Base-by-base conservation (phyloP, 2,797 vertebrate genomes). In the Crypturellus tataupa region DNA sequence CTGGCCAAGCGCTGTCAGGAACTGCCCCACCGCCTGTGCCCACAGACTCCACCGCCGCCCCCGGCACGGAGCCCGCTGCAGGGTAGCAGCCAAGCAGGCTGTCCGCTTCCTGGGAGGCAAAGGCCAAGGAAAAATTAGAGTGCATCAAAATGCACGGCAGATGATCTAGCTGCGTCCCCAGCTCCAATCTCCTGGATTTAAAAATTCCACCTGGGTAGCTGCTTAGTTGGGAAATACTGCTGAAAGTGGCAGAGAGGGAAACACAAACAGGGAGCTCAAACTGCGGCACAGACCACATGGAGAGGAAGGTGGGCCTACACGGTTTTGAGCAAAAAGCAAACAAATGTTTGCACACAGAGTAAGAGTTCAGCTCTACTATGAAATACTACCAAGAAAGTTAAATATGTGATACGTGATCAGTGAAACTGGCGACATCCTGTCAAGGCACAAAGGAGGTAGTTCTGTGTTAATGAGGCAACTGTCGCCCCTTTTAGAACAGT, bases 1-100 rank as follows among this genome's bases (percentile, higher is more conserved):
- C 15, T 1, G 1, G 95, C 97, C 97, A 97, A 94, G 72, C 25
- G 0, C 83, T 97, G 94, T 95, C 97, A 96, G 97, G 97, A 98
- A 98, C 72, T 70, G 62, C 78, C 77, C 35, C 25, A 2, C 79
- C 53, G 19, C 80, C 93, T 70, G 3, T 35, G 31, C 40, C 93
- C 86, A 89, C 85, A 70, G 15, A 62, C 39, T 5, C 23, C 73
- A 49, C 35, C 24, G 11, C 80, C 24, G 51, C 55, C 65, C 86
- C 81, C 49, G 39, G 85, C 46, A 69, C 58, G 62, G 67, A 20
- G 49, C 51, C 53, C 44, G 20, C 27, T 46, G 13, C 40, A 31
- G 42, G 6, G 20, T 31, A 39, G 21, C 55, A 21, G 46, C 16
- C 56, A 62, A 60, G n/a, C 9, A 17, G 6, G 12, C 23, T 35